Evolutionary conservation across 2,113 vertebrate genomes (phyloP).

Genomic region (Hepsetus odoe): DNA sequence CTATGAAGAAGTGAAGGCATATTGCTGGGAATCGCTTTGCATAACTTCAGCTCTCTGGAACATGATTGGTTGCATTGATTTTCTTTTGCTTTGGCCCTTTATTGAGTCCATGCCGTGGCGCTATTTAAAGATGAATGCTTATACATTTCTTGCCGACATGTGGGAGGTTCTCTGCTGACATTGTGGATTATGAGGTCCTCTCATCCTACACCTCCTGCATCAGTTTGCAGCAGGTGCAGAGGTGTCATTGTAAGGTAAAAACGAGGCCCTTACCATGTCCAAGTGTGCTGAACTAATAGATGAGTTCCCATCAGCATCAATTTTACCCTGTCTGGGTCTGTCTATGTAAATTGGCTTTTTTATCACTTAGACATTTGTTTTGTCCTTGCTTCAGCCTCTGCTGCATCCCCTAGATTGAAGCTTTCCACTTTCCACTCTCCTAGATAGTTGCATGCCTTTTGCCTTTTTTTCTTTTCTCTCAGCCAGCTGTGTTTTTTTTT

Average conservation of each 20-base stretch:
- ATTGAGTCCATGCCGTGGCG: conserved; percentile 56
- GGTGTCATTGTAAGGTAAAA: background rate
- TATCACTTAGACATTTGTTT: background rate
- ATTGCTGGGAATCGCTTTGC: conserved; percentile 32
- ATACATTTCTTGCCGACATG: conserved; percentile 57
- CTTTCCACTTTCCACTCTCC: background rate
- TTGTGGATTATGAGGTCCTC: conserved; percentile 50
- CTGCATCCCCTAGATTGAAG: background rate
- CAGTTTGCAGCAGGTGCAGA: conserved; percentile 44
- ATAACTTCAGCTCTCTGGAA: conserved; percentile 31
- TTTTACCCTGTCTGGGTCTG: background rate
- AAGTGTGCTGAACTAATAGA: background rate
- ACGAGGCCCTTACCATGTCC: background rate
- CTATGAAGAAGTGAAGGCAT: conserved; percentile 32
- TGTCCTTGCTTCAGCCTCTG: background rate
- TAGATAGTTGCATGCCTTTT: background rate
- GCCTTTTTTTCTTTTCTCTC: background rate
- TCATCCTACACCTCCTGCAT: conserved; percentile 30
- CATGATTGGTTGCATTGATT: conserved; percentile 51
- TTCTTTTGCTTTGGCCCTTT: conserved; percentile 47
- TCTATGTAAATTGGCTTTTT: background rate
- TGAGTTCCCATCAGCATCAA: background rate
- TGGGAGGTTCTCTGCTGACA: conserved; percentile 61
- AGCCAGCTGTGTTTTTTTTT: background rate
- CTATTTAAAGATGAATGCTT: conserved; percentile 62